Base-by-base conservation (phyloP, 1,140 invertebrate species). In the Samia ricini region DNA sequence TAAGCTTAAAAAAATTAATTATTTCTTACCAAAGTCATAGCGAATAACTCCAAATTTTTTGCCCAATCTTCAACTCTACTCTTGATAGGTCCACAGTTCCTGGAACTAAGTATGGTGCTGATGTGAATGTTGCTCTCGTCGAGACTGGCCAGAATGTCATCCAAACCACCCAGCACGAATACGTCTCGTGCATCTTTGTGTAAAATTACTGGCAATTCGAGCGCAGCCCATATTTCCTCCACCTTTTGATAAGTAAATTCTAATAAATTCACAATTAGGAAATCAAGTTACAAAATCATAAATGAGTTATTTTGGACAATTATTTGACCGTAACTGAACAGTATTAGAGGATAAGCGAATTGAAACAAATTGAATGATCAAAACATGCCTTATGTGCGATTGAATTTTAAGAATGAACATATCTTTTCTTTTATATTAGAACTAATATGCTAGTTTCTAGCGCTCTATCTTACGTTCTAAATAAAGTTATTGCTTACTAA, bases 51-150 rank as follows among this genome's bases (percentile, higher is more conserved):
- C 66, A 98, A 79, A 22, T 94, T 92, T 42, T 89, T 92, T 1
- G 91, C 84, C 97, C 96, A 97, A 57, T 97, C 95, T 29, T 97
- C 95, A 0, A 97, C 96, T 54, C 94, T 89, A 6, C 92, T 77
- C 79, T 95, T 96, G 54, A 98, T 97, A 0, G 96, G 95, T 0
- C 94, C 95, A 42, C 96, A 95, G 82, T 97, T 94, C 24, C 95
- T 91, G 0, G 96, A 97, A 72, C 95, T 96, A 0, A 95, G 92
- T 51, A 98, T 97, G 0, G 96, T 98, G 66, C 94, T 94, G 7
- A 98, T 93, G 76, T 96, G 95, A 21, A 97, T 97, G 78, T 95
- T 96, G 66, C 95, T 95, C 75, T 98, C 97, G 77, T 98, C 97
- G 1, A 97, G 87, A 4, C 94, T 91, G 0, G 93, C 91, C 81